phyloP scores from a whole-genome alignment of 2,797 vertebrate genomes.

The Xenentodon cancila region DNA sequence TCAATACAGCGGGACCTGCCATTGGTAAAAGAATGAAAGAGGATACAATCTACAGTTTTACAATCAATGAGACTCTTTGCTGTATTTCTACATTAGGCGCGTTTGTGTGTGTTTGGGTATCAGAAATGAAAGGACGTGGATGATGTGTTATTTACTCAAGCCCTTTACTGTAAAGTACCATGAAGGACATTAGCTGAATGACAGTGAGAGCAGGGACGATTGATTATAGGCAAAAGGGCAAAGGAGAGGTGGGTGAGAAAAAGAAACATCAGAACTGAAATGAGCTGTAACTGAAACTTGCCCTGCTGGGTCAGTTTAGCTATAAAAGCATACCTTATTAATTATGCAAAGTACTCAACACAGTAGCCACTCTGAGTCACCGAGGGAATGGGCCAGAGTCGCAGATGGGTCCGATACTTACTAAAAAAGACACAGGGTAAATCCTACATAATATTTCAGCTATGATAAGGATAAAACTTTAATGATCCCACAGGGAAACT shows the following conservation, averaged over 20 bases:
- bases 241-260: slow-evolving; percentile 10
- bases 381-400: slow-evolving; percentile 9
- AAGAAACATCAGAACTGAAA: slow-evolving; percentile 38
- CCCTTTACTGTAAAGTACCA: slow-evolving; percentile 60
- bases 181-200: slow-evolving; percentile 65
- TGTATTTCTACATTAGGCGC: no score
- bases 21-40: no score
- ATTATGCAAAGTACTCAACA: slow-evolving; percentile 61
- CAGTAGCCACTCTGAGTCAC: slow-evolving; percentile 24
- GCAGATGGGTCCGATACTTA: not conserved
- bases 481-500: slow-evolving; percentile 39
- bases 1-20: no score
- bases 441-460: slow-evolving; percentile 23
- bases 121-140: slow-evolving; percentile 12
- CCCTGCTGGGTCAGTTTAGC: slow-evolving; percentile 64
- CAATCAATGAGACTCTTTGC: no score
- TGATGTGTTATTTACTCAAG: slow-evolving; percentile 50
- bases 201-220: slow-evolving; percentile 57
- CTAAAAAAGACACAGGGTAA: slow-evolving; percentile 15
- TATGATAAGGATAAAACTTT: slow-evolving; percentile 42
- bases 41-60: no score
- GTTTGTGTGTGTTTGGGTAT: no score
- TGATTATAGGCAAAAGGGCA: slow-evolving; percentile 55
- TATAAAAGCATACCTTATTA: slow-evolving; percentile 55
- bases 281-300: slow-evolving; percentile 59